Evolutionary conservation across 2,113 vertebrate genomes (phyloP).

Genomic region (Okapia johnstoni): DNA sequence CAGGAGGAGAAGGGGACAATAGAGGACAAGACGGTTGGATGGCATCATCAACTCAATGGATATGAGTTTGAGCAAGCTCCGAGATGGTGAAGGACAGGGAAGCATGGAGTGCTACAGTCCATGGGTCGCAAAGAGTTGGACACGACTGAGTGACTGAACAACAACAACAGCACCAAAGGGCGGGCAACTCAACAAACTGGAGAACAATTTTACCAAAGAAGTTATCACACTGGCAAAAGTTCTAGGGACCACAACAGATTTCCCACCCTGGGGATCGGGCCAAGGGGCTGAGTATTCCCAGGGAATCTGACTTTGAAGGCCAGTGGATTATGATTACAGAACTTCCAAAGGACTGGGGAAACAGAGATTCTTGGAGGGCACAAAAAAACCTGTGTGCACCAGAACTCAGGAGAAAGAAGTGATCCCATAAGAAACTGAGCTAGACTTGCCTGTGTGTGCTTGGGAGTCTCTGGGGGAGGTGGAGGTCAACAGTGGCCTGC

Average conservation of each 20-base stretch:
- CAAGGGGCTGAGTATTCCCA: background rate
- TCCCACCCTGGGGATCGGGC: background rate
- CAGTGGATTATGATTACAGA: background rate
- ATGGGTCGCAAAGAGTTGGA: background rate
- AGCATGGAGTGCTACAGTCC: background rate
- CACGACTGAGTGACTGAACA: background rate
- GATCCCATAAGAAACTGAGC: accelerated
- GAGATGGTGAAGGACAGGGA: background rate
- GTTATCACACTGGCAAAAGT: background rate
- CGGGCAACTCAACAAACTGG: background rate
- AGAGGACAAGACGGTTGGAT: background rate
- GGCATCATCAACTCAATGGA: background rate
- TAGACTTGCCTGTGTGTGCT: background rate
- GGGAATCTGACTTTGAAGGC: background rate
- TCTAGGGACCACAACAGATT: background rate
- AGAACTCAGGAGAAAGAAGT: background rate
- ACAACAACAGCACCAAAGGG: background rate
- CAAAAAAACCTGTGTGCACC: accelerated
- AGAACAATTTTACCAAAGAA: background rate
- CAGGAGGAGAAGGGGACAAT: background rate
- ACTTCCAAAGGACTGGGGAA: background rate
- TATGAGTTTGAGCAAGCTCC: background rate
- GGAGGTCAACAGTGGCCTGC: background rate
- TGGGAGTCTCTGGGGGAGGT: background rate
- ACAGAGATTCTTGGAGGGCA: background rate